A percentile compares a stretch with the other conserved stretches of the same genome.
phyloP scores from a whole-genome alignment of 2,113 vertebrate species.

The Chamaea fasciata region DNA sequence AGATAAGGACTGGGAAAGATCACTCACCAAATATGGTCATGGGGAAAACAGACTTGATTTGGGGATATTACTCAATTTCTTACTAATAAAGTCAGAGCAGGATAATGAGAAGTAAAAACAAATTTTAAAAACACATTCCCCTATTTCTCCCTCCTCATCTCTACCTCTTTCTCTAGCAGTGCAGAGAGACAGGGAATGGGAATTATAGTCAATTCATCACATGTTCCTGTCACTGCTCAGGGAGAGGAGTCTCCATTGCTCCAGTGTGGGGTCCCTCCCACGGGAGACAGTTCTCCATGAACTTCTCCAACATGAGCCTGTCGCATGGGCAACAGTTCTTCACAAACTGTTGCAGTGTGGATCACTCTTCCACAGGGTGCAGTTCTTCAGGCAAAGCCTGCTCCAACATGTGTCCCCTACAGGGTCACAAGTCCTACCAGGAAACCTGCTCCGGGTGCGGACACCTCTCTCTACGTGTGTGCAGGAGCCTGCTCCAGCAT shows the following conservation, averaged over 20 bases:
- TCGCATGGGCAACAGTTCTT: neutral
- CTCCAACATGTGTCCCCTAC: no score
- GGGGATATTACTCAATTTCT: neutral
- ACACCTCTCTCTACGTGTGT: accelerated
- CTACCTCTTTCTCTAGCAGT: neutral
- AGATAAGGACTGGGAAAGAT: neutral
- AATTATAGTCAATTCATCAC: neutral
- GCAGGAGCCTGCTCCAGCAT: neutral
- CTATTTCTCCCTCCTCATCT: neutral
- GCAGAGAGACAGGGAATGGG: neutral
- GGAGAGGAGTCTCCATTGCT: neutral
- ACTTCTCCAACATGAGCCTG: neutral
- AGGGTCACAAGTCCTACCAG: neutral
- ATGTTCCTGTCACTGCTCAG: neutral
- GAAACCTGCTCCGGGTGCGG: neutral
- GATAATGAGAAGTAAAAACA: neutral
- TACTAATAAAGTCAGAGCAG: neutral
- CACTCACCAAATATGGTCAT: neutral
- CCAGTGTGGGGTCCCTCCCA: neutral
- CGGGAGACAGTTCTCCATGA: accelerated
- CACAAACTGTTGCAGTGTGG: neutral
- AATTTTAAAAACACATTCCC: neutral
- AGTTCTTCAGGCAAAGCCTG: neutral
- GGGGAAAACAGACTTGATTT: neutral
- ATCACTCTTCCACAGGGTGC: accelerated